Evolutionary conservation across 2,888 invertebrate species (phyloP), one percentile per base, ranked within the genome.

Genomic region (Cheilosia scutellata): DNA sequence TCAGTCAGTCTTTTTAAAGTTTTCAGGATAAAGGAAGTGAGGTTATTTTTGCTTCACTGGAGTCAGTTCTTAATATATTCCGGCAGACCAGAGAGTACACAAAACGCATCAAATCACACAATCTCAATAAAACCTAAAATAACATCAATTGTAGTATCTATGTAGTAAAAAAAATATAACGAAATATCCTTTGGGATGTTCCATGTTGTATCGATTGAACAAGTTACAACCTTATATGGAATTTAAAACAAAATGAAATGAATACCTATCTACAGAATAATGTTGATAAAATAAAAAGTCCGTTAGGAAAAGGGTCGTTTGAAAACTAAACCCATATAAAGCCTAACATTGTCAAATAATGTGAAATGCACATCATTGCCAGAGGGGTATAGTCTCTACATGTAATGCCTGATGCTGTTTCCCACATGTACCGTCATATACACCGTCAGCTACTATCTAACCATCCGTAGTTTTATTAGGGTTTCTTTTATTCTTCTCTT

Each of bases 401-500:
- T 37, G 37, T 37, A 9, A 7, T 37, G n/a, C 27, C 33, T 9
- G 31, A 25, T 29, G 40, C 16, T 53, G 16, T 42, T 40, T 51
- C 49, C 20, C 40, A 49, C 51, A 65, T 65, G 33, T 25, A 51
- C 20, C 25, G 16, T 2, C n/a, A n/a, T 33, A 3, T 25, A 20
- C 4, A 25, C 47, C 20, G 29, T 27, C 20, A 53, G 33, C 3
- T 9, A 5, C 7, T 11, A 7, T 13, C 25, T 29, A 42, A 58
- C 37, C 63, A 44, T 68, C 33, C 62, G 58, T 42, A 62, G 42
- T 70, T 82, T 55, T 53, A 72, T 62, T 40, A 51, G 51, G 72
- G 51, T 16, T 58, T 49, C 27, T 58, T 60, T 20, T 16, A 42
- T 66, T 66, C 29, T 29, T 7, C n/a, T 27, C 13, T 27, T 60